A percentile compares a stretch with the other conserved stretches of the same genome.
Evolutionary conservation across 2,113 vertebrate genomes (phyloP).

Genomic region (Alligator mississippiensis): DNA sequence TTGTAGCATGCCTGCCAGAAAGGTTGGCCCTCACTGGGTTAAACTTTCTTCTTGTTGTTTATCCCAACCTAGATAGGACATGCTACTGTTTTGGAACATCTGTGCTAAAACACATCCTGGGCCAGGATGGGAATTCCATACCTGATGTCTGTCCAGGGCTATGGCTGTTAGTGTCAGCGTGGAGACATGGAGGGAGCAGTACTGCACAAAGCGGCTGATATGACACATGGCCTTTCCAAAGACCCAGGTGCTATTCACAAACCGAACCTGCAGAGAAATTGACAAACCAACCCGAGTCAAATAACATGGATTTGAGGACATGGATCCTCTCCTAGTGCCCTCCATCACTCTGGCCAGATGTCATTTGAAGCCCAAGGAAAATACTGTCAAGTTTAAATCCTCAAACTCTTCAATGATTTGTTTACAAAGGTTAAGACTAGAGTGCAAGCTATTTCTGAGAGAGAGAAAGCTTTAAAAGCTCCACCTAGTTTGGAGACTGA

Average conservation of each 20-base stretch:
- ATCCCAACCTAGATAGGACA: background rate
- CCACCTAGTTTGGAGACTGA: background rate
- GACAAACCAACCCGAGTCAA: background rate
- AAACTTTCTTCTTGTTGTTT: background rate
- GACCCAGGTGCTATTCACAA: slow-evolving; percentile 74
- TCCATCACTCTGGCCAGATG: background rate
- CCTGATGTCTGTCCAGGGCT: slow-evolving; percentile 73
- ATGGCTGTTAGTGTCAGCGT: slow-evolving; percentile 69
- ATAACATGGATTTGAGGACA: too few species aligned
- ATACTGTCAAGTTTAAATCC: accelerated
- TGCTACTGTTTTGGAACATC: background rate
- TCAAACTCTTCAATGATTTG: background rate
- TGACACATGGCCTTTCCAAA: slow-evolving; percentile 77
- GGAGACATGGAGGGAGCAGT: slow-evolving; percentile 77
- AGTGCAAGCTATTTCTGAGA: background rate
- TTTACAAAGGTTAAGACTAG: background rate
- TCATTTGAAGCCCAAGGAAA: background rate
- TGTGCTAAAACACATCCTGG: background rate
- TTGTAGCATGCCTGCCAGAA: too few species aligned
- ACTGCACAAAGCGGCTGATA: slow-evolving; percentile 72
- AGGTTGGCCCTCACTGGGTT: too few species aligned
- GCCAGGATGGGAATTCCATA: background rate
- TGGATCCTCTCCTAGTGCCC: too few species aligned
- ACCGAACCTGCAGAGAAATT: slow-evolving; percentile 52
- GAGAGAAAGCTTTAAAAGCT: background rate